Evolutionary conservation across 2,888 invertebrate genomes (phyloP).

Genomic region (Exephanes ischioxanthus): DNA sequence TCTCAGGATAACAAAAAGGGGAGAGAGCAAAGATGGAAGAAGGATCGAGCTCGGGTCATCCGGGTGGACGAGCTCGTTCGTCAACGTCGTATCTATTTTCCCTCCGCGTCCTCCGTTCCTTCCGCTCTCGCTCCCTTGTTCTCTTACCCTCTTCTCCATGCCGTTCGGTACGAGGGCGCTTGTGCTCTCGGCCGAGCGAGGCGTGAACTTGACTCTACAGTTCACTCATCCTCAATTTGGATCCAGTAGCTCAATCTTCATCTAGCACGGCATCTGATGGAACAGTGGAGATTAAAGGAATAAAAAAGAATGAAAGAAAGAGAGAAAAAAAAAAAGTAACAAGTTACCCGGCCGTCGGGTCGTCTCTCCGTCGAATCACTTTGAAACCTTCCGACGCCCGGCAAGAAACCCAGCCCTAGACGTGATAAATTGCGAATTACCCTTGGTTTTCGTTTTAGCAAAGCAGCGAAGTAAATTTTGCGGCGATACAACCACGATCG

Average conservation of each 20-base stretch:
- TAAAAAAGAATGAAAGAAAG: neutral
- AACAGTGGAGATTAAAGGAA: neutral
- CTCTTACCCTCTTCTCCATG: conserved; percentile 4
- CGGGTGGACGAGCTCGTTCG: conserved; percentile 19
- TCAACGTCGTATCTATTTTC: conserved; percentile 27
- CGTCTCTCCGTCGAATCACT: neutral
- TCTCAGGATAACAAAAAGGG: conserved; percentile 43
- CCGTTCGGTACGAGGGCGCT: neutral
- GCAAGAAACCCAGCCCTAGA: conserved; percentile 28
- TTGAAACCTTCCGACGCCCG: neutral
- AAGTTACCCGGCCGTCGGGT: neutral
- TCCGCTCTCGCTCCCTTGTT: conserved; percentile 6
- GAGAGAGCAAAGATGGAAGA: neutral
- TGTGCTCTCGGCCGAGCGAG: neutral
- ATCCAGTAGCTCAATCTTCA: conserved; percentile 19
- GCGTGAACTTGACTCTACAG: conserved; percentile 9
- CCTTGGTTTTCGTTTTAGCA: conserved; percentile 2
- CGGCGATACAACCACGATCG: neutral
- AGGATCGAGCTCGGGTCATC: conserved; percentile 18
- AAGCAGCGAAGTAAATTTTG: neutral
- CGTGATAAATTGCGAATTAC: neutral
- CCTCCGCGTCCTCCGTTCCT: neutral
- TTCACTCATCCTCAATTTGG: conserved; percentile 9
- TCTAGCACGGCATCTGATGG: neutral
- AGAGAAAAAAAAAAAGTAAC: neutral